Percentiles rank a stretch among this genome's conserved stretches.
Conservation (phyloP, 2,888 invertebrate genomes). For the Amblyjoppa fuscipennis region DNA sequence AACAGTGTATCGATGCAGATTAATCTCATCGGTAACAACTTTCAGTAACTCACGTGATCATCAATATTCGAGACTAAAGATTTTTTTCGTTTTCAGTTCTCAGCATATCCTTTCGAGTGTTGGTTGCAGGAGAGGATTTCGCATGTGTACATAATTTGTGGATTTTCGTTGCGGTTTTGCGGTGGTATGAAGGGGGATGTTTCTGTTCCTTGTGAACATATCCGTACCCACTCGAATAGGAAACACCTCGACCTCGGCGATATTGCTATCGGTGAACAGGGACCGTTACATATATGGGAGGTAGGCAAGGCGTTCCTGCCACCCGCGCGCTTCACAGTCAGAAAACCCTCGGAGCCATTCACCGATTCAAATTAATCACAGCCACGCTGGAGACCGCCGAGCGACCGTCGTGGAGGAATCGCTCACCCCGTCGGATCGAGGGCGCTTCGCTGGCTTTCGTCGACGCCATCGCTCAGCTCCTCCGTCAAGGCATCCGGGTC, state of each 20-base stretch:
- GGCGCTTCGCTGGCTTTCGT: constrained; percentile 66
- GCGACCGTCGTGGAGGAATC: constrained; percentile 42
- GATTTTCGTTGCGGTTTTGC: constrained; percentile 75
- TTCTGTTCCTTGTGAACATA: constrained; percentile 79
- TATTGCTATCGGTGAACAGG: constrained; percentile 46
- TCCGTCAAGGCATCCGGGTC: constrained; percentile 47
- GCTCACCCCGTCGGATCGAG: constrained; percentile 68
- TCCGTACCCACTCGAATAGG: constrained; percentile 64
- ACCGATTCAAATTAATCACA: constrained; percentile 85
- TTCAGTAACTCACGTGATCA: neutral
- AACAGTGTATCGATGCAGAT: too few species aligned
- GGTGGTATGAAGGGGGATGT: constrained; percentile 79
- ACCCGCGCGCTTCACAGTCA: constrained; percentile 75
- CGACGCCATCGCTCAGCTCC: constrained; percentile 52
- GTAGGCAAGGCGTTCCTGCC: constrained; percentile 52
- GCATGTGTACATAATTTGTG: constrained; percentile 28
- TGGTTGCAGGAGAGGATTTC: neutral
- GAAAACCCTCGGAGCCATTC: constrained; percentile 84
- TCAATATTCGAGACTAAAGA: neutral
- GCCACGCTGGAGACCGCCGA: constrained; percentile 71
- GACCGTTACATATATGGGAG: constrained; percentile 40
- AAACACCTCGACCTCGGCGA: constrained; percentile 59
- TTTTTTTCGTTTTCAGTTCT: neutral
- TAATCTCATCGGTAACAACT: neutral
- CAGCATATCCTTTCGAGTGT: neutral